Conservation (phyloP, 2,113 vertebrate species). For the Misgurnus mizolepis region DNA sequence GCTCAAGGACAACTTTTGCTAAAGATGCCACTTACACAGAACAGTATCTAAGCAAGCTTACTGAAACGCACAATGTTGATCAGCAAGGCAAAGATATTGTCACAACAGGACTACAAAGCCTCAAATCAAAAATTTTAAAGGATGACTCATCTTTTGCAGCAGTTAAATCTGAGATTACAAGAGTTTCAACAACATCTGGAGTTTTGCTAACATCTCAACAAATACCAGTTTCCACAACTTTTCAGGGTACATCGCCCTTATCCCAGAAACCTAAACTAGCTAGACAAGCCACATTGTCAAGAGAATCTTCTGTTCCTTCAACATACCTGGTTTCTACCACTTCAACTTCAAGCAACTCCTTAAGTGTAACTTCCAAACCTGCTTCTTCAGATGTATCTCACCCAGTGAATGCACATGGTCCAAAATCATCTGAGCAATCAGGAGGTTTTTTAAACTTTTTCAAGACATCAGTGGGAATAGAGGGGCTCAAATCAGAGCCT, state of each 20-base stretch:
- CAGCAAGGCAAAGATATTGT: conserved; percentile 64
- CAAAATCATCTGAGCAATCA: conserved; percentile 66
- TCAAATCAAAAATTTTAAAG: conserved; percentile 72
- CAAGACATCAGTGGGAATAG: conserved; percentile 78
- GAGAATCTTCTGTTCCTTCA: conserved; percentile 63
- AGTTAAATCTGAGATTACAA: conserved; percentile 48
- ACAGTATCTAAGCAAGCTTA: conserved; percentile 20
- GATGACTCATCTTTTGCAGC: conserved; percentile 57
- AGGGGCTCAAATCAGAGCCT: conserved; percentile 70
- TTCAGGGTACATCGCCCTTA: conserved; percentile 37
- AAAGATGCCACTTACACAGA: conserved; percentile 48
- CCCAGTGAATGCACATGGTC: conserved; percentile 30
- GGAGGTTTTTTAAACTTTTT: conserved; percentile 83
- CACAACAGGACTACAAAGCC: conserved; percentile 67
- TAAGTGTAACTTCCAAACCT: conserved; percentile 29
- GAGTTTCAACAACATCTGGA: conserved; percentile 51
- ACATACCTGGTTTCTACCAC: conserved; percentile 53
- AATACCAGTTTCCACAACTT: conserved; percentile 38
- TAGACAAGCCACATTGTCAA: conserved; percentile 68
- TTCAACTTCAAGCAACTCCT: conserved; percentile 53
- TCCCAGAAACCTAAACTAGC: conserved; percentile 68
- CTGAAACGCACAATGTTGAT: conserved; percentile 42
- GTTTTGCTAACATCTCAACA: conserved; percentile 62
- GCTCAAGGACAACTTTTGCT: conserved; percentile 35
- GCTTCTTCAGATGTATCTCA: neutral